Base-by-base conservation (phyloP, 2,888 invertebrate species). In the Congeria kusceri region DNA sequence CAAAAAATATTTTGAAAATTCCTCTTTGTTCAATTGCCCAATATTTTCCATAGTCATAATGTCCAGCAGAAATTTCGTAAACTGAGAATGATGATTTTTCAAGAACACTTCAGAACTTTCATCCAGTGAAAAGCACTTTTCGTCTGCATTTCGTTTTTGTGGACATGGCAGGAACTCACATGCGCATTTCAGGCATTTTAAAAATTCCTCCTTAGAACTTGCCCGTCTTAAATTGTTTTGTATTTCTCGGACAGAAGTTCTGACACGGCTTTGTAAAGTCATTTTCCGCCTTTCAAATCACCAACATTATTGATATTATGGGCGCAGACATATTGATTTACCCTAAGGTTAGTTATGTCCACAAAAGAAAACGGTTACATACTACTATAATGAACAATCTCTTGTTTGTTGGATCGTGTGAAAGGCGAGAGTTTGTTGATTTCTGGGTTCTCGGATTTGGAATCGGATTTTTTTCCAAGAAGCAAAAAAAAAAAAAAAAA, bases 171-270 rank as follows among this genome's bases (percentile, higher is more conserved):
- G 28, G 47, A 65, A 80, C 28, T 29, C 32, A 25, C 68, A 59
- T 0, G 80, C 32, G 39, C 79, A 68, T 67, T 56, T 66, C 47
- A 87, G 44, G 49, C 46, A 63, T 46, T 64, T 46, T 5, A 75
- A 23, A 29, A 80, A 44, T 27, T 80, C 77, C 11, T 62, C 15
- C n/a, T 32, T 62, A 69, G 78, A 76, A 49, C 77, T 76, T 4
- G 79, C 65, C 56, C 74, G 69, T n/a, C 39, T 62, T 11, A 88
- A 62, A 7, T 64, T 63, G 74, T 83, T 87, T 61, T 86, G 81
- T 13, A 80, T 64, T 39, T 86, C 82, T 66, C 76, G 72, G 3
- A 83, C 73, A 62, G 69, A 73, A 20, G 70, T 32, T 57, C 86
- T 73, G n/a, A 80, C 68, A 64, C 81, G 77, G 32, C 20, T 49